Evolutionary conservation across 2,113 vertebrate genomes (phyloP).

Genomic region (Peromyscus maniculatus): DNA sequence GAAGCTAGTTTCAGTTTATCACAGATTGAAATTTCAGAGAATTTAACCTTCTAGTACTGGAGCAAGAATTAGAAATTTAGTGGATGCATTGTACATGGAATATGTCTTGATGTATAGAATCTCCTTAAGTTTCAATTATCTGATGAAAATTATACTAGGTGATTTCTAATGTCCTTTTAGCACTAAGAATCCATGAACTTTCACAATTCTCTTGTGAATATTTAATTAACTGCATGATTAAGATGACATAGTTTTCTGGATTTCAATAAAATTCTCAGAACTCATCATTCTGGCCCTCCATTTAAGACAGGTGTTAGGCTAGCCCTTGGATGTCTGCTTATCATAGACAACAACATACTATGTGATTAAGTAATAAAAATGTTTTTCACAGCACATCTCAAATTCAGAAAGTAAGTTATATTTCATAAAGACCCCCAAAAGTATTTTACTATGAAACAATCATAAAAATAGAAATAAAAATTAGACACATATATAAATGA

Average conservation of each 20-base stretch:
- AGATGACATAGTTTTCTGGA: neutral
- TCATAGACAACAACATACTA: neutral
- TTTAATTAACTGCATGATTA: neutral
- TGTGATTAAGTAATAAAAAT: neutral
- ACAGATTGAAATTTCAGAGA: neutral
- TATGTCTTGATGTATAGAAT: neutral
- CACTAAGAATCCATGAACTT: neutral
- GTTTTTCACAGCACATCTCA: neutral
- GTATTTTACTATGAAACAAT: constrained; percentile 4
- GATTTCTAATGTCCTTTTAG: neutral
- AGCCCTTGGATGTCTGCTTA: neutral
- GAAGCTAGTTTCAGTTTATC: neutral
- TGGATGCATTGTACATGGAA: neutral
- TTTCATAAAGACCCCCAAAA: neutral
- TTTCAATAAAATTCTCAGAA: constrained; percentile 25
- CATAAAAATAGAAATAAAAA: neutral
- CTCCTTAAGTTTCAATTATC: neutral
- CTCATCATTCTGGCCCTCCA: neutral
- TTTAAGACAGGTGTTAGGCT: neutral
- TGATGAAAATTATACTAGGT: neutral
- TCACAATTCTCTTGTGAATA: neutral
- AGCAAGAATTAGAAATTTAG: neutral
- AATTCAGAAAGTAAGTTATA: neutral
- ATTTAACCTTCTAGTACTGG: neutral
- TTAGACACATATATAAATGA: neutral